Percentiles rank a stretch among this genome's conserved stretches.
Conservation (phyloP, 2,113 vertebrate genomes). For the Odocoileus virginianus region DNA sequence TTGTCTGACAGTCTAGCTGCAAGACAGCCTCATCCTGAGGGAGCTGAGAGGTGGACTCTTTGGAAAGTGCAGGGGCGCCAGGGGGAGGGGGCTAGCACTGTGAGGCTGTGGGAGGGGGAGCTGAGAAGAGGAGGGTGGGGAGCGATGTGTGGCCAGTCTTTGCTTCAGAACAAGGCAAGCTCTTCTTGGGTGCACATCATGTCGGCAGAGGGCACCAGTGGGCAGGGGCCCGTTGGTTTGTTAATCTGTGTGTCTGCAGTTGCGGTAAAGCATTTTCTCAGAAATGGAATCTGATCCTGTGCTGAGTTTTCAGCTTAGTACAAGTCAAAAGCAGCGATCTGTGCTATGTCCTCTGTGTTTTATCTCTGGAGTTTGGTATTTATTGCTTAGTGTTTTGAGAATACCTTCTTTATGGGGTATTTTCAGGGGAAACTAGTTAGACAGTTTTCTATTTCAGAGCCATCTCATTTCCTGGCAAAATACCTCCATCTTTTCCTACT, state of each 20-base stretch:
- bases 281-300: not conserved
- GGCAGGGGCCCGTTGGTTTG: not conserved
- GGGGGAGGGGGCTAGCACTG: no score
- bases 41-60: not conserved
- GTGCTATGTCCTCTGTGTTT: not conserved
- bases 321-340: not conserved
- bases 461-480: not conserved
- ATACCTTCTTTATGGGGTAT: not conserved
- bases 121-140: not conserved
- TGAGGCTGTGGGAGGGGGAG: not conserved
- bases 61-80: not conserved
- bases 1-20: not conserved
- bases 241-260: not conserved
- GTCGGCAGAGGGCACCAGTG: not conserved
- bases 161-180: not conserved
- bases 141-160: not conserved
- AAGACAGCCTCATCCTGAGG: not conserved
- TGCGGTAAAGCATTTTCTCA: not conserved
- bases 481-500: not conserved
- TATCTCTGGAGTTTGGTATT: not conserved
- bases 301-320: not conserved
- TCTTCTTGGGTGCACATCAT: not conserved
- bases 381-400: not conserved
- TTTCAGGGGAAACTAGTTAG: not conserved
- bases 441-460: not conserved